Conservation (phyloP, 2,797 vertebrate genomes). For the Yasuhikotakia modesta region DNA sequence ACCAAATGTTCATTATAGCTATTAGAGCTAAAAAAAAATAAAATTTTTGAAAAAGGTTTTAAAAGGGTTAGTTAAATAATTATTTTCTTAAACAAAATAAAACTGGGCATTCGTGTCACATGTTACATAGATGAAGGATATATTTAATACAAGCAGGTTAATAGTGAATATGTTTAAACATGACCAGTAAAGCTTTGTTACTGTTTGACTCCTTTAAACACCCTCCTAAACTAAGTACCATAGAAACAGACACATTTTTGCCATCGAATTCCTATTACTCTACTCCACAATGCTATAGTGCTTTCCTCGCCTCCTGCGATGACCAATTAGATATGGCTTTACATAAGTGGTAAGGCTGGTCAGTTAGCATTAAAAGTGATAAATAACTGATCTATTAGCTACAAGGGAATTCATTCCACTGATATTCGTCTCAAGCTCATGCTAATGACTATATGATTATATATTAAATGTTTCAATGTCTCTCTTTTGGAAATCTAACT, state of each 20-base stretch:
- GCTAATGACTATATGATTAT: slow-evolving; percentile 56
- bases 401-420: slow-evolving; percentile 58
- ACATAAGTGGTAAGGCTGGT: slow-evolving; percentile 58
- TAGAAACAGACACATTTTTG: neutral
- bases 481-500: slow-evolving; percentile 44
- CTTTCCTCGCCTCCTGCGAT: slow-evolving; percentile 63
- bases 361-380: slow-evolving; percentile 50
- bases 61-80: neutral
- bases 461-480: slow-evolving; percentile 39
- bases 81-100: neutral
- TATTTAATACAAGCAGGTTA: neutral
- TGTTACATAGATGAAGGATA: neutral
- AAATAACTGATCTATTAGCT: slow-evolving; percentile 59
- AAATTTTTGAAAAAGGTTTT: neutral
- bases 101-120: neutral
- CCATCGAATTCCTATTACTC: neutral
- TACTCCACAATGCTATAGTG: slow-evolving; percentile 1
- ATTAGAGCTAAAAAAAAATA: neutral
- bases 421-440: slow-evolving; percentile 63
- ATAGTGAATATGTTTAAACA: neutral
- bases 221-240: neutral
- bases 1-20: neutral
- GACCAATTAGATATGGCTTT: slow-evolving; percentile 67
- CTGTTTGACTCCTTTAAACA: neutral
- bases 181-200: neutral